Conservation (phyloP, 2,113 vertebrate genomes). For the Hiodon tergisus region DNA sequence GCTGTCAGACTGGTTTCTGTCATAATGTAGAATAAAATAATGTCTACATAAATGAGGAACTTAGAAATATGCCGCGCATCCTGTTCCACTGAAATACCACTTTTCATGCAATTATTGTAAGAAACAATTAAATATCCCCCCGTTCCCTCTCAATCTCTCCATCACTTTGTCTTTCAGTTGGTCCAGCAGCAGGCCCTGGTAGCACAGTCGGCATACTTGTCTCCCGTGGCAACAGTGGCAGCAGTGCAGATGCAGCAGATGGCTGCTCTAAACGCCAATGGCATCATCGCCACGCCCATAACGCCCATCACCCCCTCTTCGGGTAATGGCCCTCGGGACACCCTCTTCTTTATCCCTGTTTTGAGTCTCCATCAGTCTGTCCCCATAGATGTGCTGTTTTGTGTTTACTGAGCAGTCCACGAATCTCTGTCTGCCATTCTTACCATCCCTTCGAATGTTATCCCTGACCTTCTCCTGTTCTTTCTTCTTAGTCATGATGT, state of each 20-base stretch:
- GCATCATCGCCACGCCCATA: slow-evolving; percentile 78
- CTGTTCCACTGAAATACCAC: not conserved
- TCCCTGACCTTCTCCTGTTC: slow-evolving; percentile 13
- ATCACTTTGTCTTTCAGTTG: slow-evolving; percentile 54
- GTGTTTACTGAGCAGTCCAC: not conserved
- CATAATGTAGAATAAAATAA: not conserved
- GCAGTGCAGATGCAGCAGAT: slow-evolving; percentile 89
- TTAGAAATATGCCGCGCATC: too few relatives aligned
- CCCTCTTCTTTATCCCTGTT: not conserved
- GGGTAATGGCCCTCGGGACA: slow-evolving; percentile 45
- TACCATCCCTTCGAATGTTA: slow-evolving; percentile 7
- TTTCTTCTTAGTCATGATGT: slow-evolving; percentile 22
- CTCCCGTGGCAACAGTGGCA: slow-evolving; percentile 85
- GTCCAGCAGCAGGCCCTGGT: slow-evolving; percentile 90
- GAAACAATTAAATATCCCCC: not conserved
- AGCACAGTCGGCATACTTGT: slow-evolving; percentile 87
- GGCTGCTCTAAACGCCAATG: slow-evolving; percentile 81
- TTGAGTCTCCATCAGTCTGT: not conserved
- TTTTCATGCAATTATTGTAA: not conserved
- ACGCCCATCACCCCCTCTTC: slow-evolving; percentile 80
- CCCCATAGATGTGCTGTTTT: not conserved
- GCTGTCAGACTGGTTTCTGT: not conserved
- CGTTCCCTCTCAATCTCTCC: not conserved
- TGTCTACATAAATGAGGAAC: too few relatives aligned
- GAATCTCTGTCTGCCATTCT: not conserved